A percentile compares a stretch with the other conserved stretches of the same genome.
Conservation (phyloP, 2,888 invertebrate genomes). For the Drosophila robusta region DNA sequence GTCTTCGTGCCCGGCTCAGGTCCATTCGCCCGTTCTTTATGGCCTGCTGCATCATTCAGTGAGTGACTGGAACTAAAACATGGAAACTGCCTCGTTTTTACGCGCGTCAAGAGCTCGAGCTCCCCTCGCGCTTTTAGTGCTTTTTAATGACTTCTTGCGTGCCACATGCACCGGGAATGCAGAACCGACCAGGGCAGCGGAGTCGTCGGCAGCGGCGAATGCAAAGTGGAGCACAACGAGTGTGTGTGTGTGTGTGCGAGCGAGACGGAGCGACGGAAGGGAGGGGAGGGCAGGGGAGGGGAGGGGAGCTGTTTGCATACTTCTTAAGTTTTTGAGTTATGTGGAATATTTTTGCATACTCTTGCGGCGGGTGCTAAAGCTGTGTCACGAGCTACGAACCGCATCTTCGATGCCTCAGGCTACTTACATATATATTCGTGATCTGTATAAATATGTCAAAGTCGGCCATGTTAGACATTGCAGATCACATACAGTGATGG, state of each 20-base stretch:
- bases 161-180: conserved; percentile 67
- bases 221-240: conserved; percentile 50
- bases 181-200: conserved; percentile 8
- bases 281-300: background rate
- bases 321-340: conserved; percentile 47
- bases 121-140: conserved; percentile 51
- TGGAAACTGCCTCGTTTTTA: conserved; percentile 41
- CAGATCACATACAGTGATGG: too few relatives aligned
- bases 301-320: conserved; percentile 18
- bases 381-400: background rate
- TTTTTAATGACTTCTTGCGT: conserved; percentile 73
- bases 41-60: conserved; percentile 58
- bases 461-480: too few relatives aligned
- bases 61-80: conserved; percentile 47
- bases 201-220: conserved; percentile 31
- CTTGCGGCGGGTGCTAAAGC: background rate
- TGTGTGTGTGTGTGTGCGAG: too few relatives aligned
- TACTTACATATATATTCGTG: too few relatives aligned
- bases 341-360: conserved; percentile 38
- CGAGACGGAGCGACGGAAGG: background rate
- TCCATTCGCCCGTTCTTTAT: conserved; percentile 47
- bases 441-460: too few relatives aligned
- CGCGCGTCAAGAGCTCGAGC: conserved; percentile 36
- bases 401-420: too few relatives aligned
- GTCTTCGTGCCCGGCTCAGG: conserved; percentile 18